phyloP scores from a whole-genome alignment of 92 coral and sea anemone genomes.

The Virgularia gustaviana region DNA sequence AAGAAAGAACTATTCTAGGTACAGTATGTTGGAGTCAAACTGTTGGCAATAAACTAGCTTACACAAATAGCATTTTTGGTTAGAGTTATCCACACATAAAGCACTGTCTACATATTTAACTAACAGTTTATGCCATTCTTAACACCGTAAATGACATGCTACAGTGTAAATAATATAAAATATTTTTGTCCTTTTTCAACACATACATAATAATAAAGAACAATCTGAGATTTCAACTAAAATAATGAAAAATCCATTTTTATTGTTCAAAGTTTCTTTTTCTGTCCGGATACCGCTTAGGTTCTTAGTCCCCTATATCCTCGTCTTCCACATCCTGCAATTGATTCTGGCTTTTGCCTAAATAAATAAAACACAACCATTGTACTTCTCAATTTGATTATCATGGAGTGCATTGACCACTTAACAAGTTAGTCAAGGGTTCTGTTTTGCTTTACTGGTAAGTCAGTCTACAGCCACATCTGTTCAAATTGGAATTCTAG shows the following conservation, averaged over 20 bases:
- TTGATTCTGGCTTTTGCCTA: conserved; percentile 9
- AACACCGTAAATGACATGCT: neutral
- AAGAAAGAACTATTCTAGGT: too few species aligned
- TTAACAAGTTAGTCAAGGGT: too few species aligned
- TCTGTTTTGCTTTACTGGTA: too few species aligned
- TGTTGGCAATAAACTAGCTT: too few species aligned
- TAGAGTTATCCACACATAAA: neutral
- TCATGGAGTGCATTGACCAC: too few species aligned
- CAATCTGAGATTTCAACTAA: conserved; percentile 38
- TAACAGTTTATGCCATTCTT: neutral
- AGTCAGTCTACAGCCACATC: too few species aligned
- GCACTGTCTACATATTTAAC: neutral
- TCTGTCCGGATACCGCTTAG: neutral
- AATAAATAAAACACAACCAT: too few species aligned
- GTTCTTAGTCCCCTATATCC: conserved; percentile 23
- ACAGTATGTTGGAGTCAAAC: too few species aligned
- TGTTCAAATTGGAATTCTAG: too few species aligned
- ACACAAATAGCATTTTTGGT: too few species aligned
- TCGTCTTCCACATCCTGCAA: conserved; percentile 50
- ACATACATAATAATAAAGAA: conserved; percentile 13
- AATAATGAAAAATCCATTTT: conserved; percentile 29
- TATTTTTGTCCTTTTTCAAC: conserved; percentile 11
- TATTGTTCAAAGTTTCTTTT: conserved; percentile 31
- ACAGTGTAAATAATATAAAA: conserved; percentile 24
- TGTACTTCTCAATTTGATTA: too few species aligned